Evolutionary conservation across 2,797 vertebrate genomes (phyloP).

Genomic region (Xenentodon cancila): DNA sequence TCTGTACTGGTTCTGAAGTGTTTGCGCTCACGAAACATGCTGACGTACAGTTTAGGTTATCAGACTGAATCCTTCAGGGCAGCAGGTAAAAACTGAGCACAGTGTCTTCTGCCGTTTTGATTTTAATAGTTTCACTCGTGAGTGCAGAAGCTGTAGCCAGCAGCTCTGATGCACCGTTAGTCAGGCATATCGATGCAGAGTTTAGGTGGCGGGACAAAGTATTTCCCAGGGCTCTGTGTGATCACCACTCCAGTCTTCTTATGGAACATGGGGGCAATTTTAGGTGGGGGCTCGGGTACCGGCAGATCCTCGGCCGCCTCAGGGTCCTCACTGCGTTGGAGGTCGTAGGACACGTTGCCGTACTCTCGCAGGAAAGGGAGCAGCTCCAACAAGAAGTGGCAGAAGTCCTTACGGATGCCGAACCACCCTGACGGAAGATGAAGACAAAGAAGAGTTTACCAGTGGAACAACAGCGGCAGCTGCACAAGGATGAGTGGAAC

Average conservation of each 20-base stretch:
- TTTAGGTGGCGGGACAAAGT: constrained; percentile 94
- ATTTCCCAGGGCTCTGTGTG: constrained; percentile 97
- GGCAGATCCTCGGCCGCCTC: constrained; percentile 91
- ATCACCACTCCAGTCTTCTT: constrained; percentile 98
- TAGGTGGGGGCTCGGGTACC: constrained; percentile 89
- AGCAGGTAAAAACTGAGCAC: constrained; percentile 20
- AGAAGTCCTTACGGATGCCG: constrained; percentile 98
- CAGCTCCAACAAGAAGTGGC: constrained; percentile 97
- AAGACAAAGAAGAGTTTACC: background rate
- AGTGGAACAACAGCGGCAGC: background rate
- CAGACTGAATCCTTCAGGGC: constrained; percentile 22
- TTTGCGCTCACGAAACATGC: background rate
- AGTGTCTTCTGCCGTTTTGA: constrained; percentile 27
- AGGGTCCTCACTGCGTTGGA: constrained; percentile 91
- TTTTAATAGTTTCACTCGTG: background rate
- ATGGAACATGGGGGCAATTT: constrained; percentile 96
- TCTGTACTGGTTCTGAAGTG: background rate
- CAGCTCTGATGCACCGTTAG: constrained; percentile 57
- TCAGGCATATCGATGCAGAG: constrained; percentile 98
- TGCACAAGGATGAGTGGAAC: background rate
- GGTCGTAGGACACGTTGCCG: constrained; percentile 96
- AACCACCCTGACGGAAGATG: constrained; percentile 90
- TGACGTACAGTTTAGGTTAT: constrained; percentile 15
- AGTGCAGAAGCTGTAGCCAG: background rate
- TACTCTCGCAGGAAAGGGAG: constrained; percentile 97